phyloP scores from a whole-genome alignment of 2,888 invertebrate species.

The Harpagoxenus sublaevis region DNA sequence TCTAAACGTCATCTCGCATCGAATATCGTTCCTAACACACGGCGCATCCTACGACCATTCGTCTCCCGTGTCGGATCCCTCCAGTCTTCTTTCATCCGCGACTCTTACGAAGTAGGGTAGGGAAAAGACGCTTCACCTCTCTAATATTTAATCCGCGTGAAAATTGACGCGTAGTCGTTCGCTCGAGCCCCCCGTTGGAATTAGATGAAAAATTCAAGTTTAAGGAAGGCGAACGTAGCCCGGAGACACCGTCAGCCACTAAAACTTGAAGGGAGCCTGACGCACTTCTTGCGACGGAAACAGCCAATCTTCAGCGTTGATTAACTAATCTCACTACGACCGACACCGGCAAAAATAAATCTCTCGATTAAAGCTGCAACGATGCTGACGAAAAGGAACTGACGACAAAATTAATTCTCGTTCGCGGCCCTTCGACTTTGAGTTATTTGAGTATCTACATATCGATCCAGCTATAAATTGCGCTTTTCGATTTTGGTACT shows the following conservation, averaged over 20 bases:
- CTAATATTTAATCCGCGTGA: conserved; percentile 79
- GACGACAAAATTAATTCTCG: conserved; percentile 28
- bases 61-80: conserved; percentile 36
- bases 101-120: conserved; percentile 25
- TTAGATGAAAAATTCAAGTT: conserved; percentile 74
- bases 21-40: conserved; percentile 62
- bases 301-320: conserved; percentile 61
- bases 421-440: not conserved
- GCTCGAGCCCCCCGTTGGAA: conserved; percentile 49
- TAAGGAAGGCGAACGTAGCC: conserved; percentile 49
- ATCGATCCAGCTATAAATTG: conserved; percentile 23
- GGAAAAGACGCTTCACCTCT: conserved; percentile 51
- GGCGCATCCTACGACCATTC: conserved; percentile 59
- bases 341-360: conserved; percentile 57
- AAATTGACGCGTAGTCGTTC: conserved; percentile 76
- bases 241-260: conserved; percentile 35
- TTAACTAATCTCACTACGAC: conserved; percentile 58
- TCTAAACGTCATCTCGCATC: conserved; percentile 68
- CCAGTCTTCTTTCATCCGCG: conserved; percentile 26
- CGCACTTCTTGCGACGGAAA: conserved; percentile 44
- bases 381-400: conserved; percentile 16
- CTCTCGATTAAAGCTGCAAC: conserved; percentile 39
- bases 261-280: conserved; percentile 46
- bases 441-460: conserved; percentile 10
- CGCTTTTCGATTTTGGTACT: not conserved